A percentile compares a stretch with the other conserved stretches of the same genome.
Conservation (phyloP, 1,140 invertebrate genomes). For the Solenopsis fugax region DNA sequence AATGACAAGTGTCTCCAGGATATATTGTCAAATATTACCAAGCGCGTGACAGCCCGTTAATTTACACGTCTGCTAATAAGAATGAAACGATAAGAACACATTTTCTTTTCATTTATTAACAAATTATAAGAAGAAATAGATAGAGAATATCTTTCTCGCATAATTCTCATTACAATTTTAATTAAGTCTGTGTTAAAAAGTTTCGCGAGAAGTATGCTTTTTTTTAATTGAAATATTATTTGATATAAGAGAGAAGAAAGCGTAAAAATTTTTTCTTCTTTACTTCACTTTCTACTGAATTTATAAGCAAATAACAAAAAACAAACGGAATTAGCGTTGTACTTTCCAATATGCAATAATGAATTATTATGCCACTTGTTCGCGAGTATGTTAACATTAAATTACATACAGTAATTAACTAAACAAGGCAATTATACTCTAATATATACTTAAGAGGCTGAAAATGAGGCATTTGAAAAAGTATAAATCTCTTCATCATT, state of each 20-base stretch:
- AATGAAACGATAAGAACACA: background rate
- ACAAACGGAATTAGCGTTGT: background rate
- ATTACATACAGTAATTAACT: background rate
- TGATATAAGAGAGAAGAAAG: background rate
- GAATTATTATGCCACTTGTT: background rate
- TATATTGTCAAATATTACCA: background rate
- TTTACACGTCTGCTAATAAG: background rate
- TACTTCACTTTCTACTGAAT: background rate
- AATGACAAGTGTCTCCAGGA: background rate
- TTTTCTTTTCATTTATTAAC: conserved; percentile 7
- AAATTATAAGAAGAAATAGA: background rate
- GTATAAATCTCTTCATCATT: background rate
- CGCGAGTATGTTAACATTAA: background rate
- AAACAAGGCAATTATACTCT: background rate
- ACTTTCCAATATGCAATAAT: background rate
- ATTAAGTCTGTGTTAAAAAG: conserved; percentile 24
- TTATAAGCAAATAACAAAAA: conserved; percentile 15
- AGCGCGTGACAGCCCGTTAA: background rate
- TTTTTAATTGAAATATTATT: conserved; percentile 1
- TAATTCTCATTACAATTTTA: conserved; percentile 21
- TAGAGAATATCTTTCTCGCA: background rate
- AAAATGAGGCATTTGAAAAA: background rate
- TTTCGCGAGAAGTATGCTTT: background rate
- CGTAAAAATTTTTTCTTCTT: background rate
- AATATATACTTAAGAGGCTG: background rate